Evolutionary conservation across 1,140 invertebrate species (phyloP), one percentile per base, ranked within the genome.

Genomic region (Bombus breviceps): DNA sequence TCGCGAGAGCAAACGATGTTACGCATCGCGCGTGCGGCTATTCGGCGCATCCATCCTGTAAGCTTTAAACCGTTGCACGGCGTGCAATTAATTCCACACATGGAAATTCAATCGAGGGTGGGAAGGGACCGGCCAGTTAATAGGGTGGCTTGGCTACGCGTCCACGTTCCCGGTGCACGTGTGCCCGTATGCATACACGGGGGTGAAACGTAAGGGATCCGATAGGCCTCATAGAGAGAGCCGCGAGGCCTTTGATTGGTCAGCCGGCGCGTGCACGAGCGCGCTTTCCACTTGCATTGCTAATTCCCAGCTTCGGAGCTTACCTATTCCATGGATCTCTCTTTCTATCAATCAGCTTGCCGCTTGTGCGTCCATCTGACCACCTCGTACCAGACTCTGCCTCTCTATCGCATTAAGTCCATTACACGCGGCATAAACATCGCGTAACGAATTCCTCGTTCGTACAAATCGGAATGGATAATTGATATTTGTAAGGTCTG

Each of bases 201-300:
- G 59, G 82, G 69, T 84, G 84, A 88, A 83, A 88, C 75, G 86
- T 90, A 90, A 90, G 86, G 89, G 89, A 90, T 88, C 83, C 86
- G 86, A 91, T 91, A 91, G 90, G 83, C 59, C 28, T 62, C 59
- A n/a, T 62, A n/a, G 28, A 62, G 28, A 62, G 59, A n/a, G 59
- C 25, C 80, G 83, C 75, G 81, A 80, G 57, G 81, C 69, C 84
- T 91, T 91, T 90, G 89, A 91, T 91, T 91, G 89, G 89, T 90
- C 89, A 90, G 81, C 81, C 81, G 86, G 59, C 84, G 89, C 77
- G 89, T 90, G 86, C 77, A 88, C 75, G 79, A 73, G 89, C 79
- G 83, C 79, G 25, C 57, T 68, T 12, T 84, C 86, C 81, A 77
- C 73, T 88, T 81, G 89, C 89, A 91, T 90, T 79, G 78, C 89